Conservation (phyloP, 2,888 invertebrate genomes). For the Schizaphis graminum region DNA sequence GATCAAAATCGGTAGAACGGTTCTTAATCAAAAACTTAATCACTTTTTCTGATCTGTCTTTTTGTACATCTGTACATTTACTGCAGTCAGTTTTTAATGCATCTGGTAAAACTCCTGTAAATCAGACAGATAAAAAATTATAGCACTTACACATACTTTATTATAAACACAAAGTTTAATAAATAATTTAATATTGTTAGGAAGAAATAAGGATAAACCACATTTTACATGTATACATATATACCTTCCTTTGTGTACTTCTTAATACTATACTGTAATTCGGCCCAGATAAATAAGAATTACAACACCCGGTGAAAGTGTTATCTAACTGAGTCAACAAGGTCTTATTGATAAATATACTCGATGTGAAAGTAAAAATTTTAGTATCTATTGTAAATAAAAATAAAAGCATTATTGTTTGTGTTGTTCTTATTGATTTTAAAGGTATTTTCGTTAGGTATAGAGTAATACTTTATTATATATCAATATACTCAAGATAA, state of each 20-base stretch:
- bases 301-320: slow-evolving; percentile 54
- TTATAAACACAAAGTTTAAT: background rate
- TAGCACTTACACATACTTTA: background rate
- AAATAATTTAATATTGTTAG: background rate
- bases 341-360: slow-evolving; percentile 13
- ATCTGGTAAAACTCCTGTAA: slow-evolving; percentile 68
- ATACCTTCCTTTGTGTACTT: background rate
- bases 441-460: background rate
- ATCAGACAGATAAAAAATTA: background rate
- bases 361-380: slow-evolving; percentile 41
- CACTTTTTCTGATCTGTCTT: slow-evolving; percentile 67
- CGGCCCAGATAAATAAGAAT: slow-evolving; percentile 11
- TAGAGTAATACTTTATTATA: background rate
- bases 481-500: background rate
- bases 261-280: slow-evolving; percentile 8
- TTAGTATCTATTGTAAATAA: slow-evolving; percentile 15
- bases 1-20: slow-evolving; percentile 67
- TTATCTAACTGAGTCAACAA: slow-evolving; percentile 26
- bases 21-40: slow-evolving; percentile 67
- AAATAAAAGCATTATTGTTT: slow-evolving; percentile 44
- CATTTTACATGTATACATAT: background rate
- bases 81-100: slow-evolving; percentile 68
- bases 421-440: background rate
- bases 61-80: slow-evolving; percentile 68
- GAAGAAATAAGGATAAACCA: background rate